Evolutionary conservation across 64 coral and sea anemone genomes (phyloP), one percentile per base, ranked within the genome.

Genomic region (Dendrophyllia cribrosa): DNA sequence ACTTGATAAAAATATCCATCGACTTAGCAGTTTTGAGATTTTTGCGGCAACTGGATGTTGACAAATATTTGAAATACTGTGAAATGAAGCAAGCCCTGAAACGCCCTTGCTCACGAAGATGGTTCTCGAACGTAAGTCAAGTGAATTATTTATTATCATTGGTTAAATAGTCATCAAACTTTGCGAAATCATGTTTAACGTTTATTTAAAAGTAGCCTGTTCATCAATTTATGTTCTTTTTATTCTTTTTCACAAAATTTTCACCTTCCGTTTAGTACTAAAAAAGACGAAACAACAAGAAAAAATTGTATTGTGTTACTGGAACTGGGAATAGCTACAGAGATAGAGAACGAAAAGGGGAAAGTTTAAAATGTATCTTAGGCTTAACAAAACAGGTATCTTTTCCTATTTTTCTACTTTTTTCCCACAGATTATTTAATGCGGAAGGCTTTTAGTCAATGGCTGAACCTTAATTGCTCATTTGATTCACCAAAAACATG

Each of bases 31-130:
- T 47, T 66, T 24, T 48, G 17, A 44, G 19, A 50, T 66, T 11
- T 66, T 44, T 47, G 44, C 24, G 58, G 80, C 44, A 26, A 47
- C 61, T 17, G 45, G 45, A 48, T 67, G 80, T 83, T 83, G 62
- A 83, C 80, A 83, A 75, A 75, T 50, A 67, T 66, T 49, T 67
- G 20, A 48, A 20, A 66, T 66, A 21, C 8, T 67, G 61, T 46
- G 62, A 66, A 51, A 66, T 50, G 16, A 65, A 22, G 5, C 17
- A 11, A 60, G 6, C 80, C 20, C 45, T 67, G 16, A 5, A n/a
- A 50, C 9, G 60, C 13, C 43, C n/a, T 43, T 66, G 60, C 12
- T 8, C 34, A 3, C 20, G 44, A 44, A 61, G 58, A 50, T 1
- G 45, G 45, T 45, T 14, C 70, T 72, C 7, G 26, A 82, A 64